Evolutionary conservation across 1,140 invertebrate species (phyloP).

Genomic region (Platyura marginata): DNA sequence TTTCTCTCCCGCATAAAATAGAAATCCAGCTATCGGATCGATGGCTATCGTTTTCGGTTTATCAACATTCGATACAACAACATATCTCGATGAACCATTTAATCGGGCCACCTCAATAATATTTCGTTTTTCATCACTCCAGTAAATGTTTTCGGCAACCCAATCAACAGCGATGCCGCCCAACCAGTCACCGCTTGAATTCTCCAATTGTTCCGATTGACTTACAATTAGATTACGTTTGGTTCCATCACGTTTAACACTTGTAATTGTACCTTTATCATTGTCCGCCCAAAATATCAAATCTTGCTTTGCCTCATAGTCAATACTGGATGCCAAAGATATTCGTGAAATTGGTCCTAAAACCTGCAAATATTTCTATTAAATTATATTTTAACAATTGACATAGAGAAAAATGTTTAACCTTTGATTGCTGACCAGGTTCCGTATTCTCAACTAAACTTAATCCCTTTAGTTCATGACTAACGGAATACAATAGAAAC

Average conservation of each 20-base stretch:
- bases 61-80: slow-evolving; percentile 50
- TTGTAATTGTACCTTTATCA: slow-evolving; percentile 50
- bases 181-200: slow-evolving; percentile 19
- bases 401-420: background rate
- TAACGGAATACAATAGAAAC: slow-evolving; percentile 58
- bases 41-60: slow-evolving; percentile 47
- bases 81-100: slow-evolving; percentile 61
- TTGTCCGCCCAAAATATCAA: slow-evolving; percentile 67
- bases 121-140: slow-evolving; percentile 72
- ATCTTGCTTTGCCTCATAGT: slow-evolving; percentile 50
- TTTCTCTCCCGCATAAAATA: slow-evolving; percentile 72
- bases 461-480: slow-evolving; percentile 56
- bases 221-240: slow-evolving; percentile 33
- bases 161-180: slow-evolving; percentile 61
- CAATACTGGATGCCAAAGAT: slow-evolving; percentile 52
- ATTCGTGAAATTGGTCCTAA: slow-evolving; percentile 62
- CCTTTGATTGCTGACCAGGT: background rate
- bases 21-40: slow-evolving; percentile 38
- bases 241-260: slow-evolving; percentile 62
- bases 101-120: slow-evolving; percentile 69
- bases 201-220: slow-evolving; percentile 28
- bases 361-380: slow-evolving; percentile 19
- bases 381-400: too few relatives aligned
- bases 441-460: slow-evolving; percentile 19
- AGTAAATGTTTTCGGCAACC: slow-evolving; percentile 75